Evolutionary conservation across 2,113 vertebrate genomes (phyloP), one percentile per base, ranked within the genome.

Genomic region (Platycercus adscitus): DNA sequence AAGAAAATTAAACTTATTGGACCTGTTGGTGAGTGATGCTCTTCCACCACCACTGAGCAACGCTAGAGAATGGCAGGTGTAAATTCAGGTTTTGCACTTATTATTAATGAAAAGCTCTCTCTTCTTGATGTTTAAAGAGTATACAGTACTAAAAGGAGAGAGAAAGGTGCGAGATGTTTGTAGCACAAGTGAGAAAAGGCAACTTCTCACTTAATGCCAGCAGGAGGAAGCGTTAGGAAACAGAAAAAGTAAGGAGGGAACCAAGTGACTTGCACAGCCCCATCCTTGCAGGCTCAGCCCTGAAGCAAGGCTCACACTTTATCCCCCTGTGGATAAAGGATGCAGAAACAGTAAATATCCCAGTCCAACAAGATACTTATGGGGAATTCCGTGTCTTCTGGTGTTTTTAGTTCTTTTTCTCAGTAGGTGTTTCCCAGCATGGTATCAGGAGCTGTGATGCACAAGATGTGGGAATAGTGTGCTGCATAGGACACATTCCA

Each of bases 391-490:
- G 35, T 13, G 19, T 49, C n/a, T 49, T 25, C 43, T 20, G n/a
- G 15, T 31, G 0, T 70, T 69, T 65, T 15, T 10, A 35, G 18
- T 28, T 41, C 10, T 63, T 61, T 85, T 47, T 6, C 60, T 81
- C 55, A 18, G 44, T 2, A 3, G 31, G 23, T 1, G 1, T 37
- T 80, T 58, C 66, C 81, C 39, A 37, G 33, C 3, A 3, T 0
- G 2, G 50, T 14, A 33, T 2, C 53, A 0, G 5, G 25, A 72
- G 58, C 29, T 6, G 13, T 31, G 33, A 4, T 47, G 23, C 13
- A 6, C 0, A 5, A n/a, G 31, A 33, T 28, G 7, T 0, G 43
- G 68, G 33, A 29, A 25, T 1, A 16, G 23, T 2, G 1, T 0
- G 0, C 47, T 19, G 61, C 7, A 3, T 2, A 43, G 70, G 56